Evolutionary conservation across 2,113 vertebrate species (phyloP).

Genomic region (Ctenomys sociabilis): DNA sequence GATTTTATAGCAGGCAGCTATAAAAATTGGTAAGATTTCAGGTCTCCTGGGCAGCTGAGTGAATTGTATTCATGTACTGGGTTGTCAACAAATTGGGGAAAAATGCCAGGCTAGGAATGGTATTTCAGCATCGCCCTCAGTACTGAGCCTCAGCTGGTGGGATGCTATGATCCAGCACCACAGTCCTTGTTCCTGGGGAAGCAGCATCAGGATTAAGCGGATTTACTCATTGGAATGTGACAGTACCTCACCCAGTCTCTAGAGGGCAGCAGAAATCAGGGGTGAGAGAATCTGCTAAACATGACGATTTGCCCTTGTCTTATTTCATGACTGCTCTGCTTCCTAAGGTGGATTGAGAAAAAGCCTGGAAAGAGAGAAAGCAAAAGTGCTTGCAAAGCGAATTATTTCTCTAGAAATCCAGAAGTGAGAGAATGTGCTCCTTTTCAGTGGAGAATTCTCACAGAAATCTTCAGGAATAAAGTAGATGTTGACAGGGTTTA

Average conservation of each 20-base stretch:
- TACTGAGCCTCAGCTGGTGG: background rate
- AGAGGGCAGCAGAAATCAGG: background rate
- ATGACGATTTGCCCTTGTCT: background rate
- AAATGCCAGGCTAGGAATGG: background rate
- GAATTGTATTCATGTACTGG: background rate
- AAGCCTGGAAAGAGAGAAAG: background rate
- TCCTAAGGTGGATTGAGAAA: background rate
- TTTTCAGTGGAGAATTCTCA: background rate
- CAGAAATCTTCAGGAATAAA: slow-evolving; percentile 17
- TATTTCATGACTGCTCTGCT: background rate
- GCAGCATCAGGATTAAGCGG: background rate
- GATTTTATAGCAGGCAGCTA: background rate
- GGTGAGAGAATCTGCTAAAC: background rate
- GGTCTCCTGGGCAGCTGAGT: background rate
- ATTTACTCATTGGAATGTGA: background rate
- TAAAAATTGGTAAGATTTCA: background rate
- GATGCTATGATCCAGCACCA: background rate
- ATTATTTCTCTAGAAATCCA: background rate
- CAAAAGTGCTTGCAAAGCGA: background rate
- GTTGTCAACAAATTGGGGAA: background rate
- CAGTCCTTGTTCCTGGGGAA: background rate
- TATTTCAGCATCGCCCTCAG: background rate
- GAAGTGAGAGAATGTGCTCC: background rate
- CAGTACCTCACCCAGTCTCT: background rate
- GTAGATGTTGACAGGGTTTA: background rate